Conservation (phyloP, 2,797 vertebrate species). For the Spheniscus humboldti region DNA sequence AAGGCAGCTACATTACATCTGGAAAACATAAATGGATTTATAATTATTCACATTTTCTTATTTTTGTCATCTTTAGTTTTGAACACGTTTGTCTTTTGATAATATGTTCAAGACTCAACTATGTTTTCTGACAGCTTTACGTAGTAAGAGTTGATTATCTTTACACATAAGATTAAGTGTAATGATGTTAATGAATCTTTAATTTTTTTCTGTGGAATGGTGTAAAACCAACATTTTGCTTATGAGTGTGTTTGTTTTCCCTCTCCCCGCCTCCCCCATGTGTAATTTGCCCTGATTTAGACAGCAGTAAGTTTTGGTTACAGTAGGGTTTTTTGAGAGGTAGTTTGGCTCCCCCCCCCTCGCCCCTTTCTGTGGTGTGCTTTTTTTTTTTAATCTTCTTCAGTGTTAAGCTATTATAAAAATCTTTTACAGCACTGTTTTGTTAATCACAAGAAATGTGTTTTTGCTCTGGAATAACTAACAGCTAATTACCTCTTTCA, state of each 20-base stretch:
- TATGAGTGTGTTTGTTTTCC: background rate
- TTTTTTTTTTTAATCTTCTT: background rate
- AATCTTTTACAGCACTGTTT: background rate
- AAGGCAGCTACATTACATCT: background rate
- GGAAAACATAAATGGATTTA: background rate
- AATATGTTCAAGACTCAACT: background rate
- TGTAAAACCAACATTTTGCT: background rate
- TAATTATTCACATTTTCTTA: background rate
- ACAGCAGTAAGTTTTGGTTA: background rate
- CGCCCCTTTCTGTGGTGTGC: too few species aligned
- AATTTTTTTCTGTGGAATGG: background rate
- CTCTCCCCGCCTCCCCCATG: too few species aligned
- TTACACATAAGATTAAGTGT: background rate
- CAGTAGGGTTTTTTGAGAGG: background rate
- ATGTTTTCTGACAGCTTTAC: background rate
- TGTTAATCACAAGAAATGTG: conserved; percentile 7
- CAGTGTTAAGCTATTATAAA: background rate
- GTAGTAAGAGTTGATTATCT: background rate
- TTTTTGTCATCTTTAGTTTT: background rate
- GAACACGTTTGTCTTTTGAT: background rate
- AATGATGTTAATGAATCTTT: background rate
- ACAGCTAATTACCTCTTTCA: conserved; percentile 39
- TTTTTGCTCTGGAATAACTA: conserved; percentile 26
- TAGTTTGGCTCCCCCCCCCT: background rate
- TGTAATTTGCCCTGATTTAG: background rate